Base-by-base conservation (phyloP, 1,140 invertebrate genomes). In the Globodera rostochiensis region DNA sequence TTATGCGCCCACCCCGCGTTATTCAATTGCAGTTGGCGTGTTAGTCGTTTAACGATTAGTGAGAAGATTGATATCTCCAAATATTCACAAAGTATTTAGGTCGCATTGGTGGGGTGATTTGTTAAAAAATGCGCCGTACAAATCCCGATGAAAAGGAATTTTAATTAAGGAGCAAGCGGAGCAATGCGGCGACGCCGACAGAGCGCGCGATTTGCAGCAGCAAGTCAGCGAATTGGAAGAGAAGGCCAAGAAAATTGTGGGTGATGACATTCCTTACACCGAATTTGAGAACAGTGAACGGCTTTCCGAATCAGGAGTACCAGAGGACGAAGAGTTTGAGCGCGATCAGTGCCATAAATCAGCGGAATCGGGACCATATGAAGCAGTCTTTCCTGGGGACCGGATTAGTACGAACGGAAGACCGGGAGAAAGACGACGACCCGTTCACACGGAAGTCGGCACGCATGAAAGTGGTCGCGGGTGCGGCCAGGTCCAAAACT, bases 351-450 rank as follows among this genome's bases (percentile, higher is more conserved):
- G 79, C n/a, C 21, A 86, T 86, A 15, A 86, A 86, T 60, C 85
- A 87, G 25, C 73, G 84, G 21, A 88, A 87, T 21, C 53, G 86
- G 36, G 79, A 85, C 36, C 85, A 87, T 47, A 85, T 87, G 83
- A 87, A 84, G 64, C 77, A 81, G 53, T 77, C 47, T 6, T 87
- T 87, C 73, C 70, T 86, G 19, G 77, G 75, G 25, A 50, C 77
- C 36, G 76, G 64, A 45, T 45, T 57, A 19, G 36, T 71, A n/a
- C 83, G 49, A 46, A 25, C 15, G 13, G 83, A 49, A 36, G 71
- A 66, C 7, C 69, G 45, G 25, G 74, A 77, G 47, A 64, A 47
- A n/a, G 77, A 86, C 25, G 85, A 86, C 46, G 85, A 86, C 80
- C 85, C 85, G 21, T 86, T 86, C 36, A 86, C 85, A 6, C 67